Evolutionary conservation across 2,797 vertebrate genomes (phyloP).

Genomic region (Oceanodroma leucorhoa): DNA sequence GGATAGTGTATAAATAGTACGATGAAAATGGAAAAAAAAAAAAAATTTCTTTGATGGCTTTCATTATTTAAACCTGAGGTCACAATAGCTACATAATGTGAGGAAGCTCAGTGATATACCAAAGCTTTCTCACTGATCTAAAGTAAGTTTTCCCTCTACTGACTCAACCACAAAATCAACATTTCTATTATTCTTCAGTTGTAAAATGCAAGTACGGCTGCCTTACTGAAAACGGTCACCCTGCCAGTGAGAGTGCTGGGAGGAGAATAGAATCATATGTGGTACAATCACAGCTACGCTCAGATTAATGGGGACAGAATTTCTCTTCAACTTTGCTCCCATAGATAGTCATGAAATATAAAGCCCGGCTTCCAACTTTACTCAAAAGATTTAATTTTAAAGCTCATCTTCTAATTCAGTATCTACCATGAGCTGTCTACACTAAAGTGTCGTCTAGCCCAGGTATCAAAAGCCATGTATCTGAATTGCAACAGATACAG

Average conservation of each 20-base stretch:
- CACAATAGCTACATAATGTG: neutral
- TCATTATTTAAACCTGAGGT: neutral
- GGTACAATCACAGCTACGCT: accelerated
- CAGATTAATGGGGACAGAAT: neutral
- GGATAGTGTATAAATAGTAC: neutral
- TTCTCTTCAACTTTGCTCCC: neutral
- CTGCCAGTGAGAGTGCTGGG: neutral
- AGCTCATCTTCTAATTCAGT: neutral
- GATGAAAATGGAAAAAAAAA: neutral
- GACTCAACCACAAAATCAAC: neutral
- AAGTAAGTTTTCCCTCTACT: neutral
- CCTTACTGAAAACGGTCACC: neutral
- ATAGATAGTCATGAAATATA: neutral
- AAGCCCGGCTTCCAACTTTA: neutral
- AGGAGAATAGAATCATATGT: neutral
- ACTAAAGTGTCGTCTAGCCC: neutral
- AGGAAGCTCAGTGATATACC: neutral
- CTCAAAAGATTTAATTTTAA: neutral
- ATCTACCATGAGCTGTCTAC: neutral
- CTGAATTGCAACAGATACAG: neutral
- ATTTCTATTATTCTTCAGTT: neutral
- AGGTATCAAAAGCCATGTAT: neutral
- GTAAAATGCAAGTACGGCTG: neutral
- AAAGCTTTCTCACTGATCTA: neutral
- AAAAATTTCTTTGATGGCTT: neutral